These are phyloP conservation scores for Thera britannica DNA, from an alignment of 2,888 invertebrate genomes.

Conservation along the genomic window DNA sequence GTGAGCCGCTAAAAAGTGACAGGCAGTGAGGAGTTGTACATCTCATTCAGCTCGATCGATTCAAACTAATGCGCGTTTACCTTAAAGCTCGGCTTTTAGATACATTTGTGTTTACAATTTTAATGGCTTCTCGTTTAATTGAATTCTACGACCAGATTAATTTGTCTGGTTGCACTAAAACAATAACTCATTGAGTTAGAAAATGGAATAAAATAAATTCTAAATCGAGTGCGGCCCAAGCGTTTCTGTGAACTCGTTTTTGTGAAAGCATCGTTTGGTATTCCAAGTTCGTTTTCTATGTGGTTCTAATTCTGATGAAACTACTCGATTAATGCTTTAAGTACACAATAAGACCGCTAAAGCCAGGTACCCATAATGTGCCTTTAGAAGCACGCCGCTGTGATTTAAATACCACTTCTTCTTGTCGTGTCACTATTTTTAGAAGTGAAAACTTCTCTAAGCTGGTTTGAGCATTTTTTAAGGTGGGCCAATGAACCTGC, in stretches of 20 bases:
- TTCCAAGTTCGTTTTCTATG: constrained; percentile 1
- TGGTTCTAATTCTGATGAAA: not conserved
- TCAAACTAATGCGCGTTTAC: not conserved
- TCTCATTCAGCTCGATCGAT: not conserved
- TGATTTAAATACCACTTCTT: no score
- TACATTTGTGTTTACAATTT: constrained; percentile 11
- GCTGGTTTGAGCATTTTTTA: no score
- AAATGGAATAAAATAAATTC: constrained; percentile 45
- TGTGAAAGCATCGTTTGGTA: constrained; percentile 3
- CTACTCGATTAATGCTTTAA: not conserved
- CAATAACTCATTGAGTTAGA: constrained; percentile 45
- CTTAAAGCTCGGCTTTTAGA: constrained; percentile 2
- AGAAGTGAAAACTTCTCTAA: no score
- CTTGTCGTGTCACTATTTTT: no score
- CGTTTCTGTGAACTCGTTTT: constrained; percentile 15
- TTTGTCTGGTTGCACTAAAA: constrained; percentile 23
- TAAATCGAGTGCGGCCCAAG: constrained; percentile 9
- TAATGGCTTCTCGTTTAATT: constrained; percentile 17
- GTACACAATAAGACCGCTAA: no score
- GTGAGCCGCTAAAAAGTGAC: no score
- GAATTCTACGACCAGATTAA: constrained; percentile 15
- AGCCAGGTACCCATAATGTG: no score
- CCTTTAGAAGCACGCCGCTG: no score
- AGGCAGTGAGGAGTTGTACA: no score
- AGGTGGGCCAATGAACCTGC: no score